Conservation (phyloP, 2,113 vertebrate species). For the Petromus typicus region DNA sequence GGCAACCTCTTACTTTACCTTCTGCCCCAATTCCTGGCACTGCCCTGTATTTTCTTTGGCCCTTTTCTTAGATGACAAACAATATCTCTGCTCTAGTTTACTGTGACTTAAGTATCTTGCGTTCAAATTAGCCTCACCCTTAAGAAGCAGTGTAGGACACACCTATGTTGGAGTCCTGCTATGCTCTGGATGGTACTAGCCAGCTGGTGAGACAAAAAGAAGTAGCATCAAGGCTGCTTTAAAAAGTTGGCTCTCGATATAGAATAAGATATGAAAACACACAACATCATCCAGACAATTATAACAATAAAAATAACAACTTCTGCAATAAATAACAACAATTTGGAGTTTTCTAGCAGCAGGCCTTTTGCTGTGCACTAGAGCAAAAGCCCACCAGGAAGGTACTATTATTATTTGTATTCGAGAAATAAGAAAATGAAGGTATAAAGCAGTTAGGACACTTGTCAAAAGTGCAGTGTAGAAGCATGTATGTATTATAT, state of each 20-base stretch:
- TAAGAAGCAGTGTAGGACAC: not conserved
- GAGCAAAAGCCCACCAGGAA: not conserved
- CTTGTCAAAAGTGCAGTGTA: not conserved
- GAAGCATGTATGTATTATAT: not conserved
- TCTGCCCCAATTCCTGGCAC: conserved; percentile 15
- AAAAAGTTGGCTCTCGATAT: not conserved
- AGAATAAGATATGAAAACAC: conserved; percentile 6
- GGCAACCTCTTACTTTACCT: not conserved
- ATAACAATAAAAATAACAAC: not conserved
- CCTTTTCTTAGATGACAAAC: conserved; percentile 31
- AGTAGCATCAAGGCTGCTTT: not conserved
- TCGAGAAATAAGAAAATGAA: not conserved
- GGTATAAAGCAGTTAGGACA: not conserved
- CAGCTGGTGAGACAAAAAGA: not conserved
- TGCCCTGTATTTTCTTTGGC: conserved; percentile 19
- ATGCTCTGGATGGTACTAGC: not conserved
- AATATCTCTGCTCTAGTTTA: conserved; percentile 20
- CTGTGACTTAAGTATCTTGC: not conserved
- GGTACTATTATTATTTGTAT: not conserved
- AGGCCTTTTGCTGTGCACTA: not conserved
- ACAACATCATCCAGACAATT: not conserved
- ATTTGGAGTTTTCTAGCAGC: not conserved
- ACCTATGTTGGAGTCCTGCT: not conserved
- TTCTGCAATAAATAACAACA: no score
- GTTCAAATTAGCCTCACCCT: not conserved